Evolutionary conservation across 2,113 vertebrate genomes (phyloP).

Genomic region (Coptodon rendalli): DNA sequence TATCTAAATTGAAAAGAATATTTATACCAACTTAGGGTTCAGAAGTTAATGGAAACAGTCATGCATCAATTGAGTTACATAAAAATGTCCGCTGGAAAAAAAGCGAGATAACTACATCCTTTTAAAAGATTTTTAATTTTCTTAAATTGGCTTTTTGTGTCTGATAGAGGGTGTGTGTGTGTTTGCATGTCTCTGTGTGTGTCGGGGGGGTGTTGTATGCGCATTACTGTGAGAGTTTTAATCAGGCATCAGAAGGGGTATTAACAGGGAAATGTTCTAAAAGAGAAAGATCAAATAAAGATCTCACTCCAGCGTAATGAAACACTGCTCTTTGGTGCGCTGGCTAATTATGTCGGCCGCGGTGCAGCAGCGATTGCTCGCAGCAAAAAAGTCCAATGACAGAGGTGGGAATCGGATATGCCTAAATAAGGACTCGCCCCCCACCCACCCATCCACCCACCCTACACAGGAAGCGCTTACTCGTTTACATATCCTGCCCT

Average conservation of each 20-base stretch:
- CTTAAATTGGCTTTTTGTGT: conserved; percentile 60
- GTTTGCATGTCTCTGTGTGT: neutral
- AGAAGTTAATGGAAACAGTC: conserved; percentile 64
- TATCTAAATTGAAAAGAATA: conserved; percentile 70
- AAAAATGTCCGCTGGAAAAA: conserved; percentile 51
- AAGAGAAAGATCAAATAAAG: conserved; percentile 48
- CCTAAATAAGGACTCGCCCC: neutral
- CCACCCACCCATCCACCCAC: neutral
- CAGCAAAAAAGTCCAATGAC: neutral
- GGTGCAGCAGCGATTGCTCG: neutral
- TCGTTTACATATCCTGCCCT: neutral
- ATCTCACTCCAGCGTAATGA: conserved; percentile 45
- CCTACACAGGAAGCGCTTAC: neutral
- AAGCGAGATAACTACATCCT: conserved; percentile 54
- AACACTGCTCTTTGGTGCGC: conserved; percentile 13
- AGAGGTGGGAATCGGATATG: neutral
- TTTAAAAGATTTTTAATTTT: conserved; percentile 62
- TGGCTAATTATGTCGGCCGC: conserved; percentile 23
- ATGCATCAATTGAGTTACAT: conserved; percentile 65
- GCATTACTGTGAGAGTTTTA: conserved; percentile 38
- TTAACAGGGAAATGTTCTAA: conserved; percentile 42
- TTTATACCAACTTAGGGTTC: conserved; percentile 64
- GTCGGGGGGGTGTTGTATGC: neutral
- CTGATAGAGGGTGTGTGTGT: neutral
- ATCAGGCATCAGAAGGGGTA: conserved; percentile 58